Conservation (phyloP, 1,140 invertebrate genomes). For the Zaprionus tsacasi region DNA sequence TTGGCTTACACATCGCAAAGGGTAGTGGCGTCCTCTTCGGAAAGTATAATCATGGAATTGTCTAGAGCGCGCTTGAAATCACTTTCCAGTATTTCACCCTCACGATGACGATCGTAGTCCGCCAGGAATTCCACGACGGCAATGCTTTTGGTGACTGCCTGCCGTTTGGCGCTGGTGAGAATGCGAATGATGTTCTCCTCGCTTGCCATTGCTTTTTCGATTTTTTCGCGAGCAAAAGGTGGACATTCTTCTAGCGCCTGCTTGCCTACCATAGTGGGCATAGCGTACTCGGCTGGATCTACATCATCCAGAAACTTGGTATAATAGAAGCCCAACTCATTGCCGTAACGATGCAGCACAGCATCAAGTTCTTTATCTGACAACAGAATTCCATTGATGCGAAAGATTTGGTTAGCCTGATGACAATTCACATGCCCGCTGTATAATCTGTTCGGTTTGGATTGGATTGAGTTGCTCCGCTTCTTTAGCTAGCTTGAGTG, state of each 20-base stretch:
- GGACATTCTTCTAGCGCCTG: slow-evolving; percentile 63
- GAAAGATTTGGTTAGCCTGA: slow-evolving; percentile 88
- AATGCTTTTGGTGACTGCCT: slow-evolving; percentile 88
- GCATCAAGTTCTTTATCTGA: slow-evolving; percentile 87
- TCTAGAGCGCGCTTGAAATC: slow-evolving; percentile 88
- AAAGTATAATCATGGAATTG: slow-evolving; percentile 87
- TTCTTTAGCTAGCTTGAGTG: no score
- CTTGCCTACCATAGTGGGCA: slow-evolving; percentile 68
- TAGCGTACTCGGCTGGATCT: slow-evolving; percentile 77
- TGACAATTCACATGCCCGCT: slow-evolving; percentile 88
- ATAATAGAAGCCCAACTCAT: slow-evolving; percentile 90
- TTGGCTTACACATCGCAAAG: slow-evolving; percentile 61
- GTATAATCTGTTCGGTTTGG: slow-evolving; percentile 85
- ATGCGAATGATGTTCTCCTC: slow-evolving; percentile 88
- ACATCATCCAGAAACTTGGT: slow-evolving; percentile 87
- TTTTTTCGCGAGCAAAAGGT: slow-evolving; percentile 38
- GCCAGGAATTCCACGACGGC: slow-evolving; percentile 87
- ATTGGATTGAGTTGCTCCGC: background rate
- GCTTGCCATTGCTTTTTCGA: slow-evolving; percentile 33
- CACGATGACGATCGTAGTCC: slow-evolving; percentile 87
- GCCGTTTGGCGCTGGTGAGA: slow-evolving; percentile 89
- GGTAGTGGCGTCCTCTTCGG: slow-evolving; percentile 55
- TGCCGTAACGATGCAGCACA: slow-evolving; percentile 88
- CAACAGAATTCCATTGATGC: slow-evolving; percentile 87
- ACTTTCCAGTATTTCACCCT: slow-evolving; percentile 86